These are phyloP conservation scores for Cyclophora albipunctata DNA, from an alignment of 2,888 invertebrate genomes.

Conservation along the genomic window DNA sequence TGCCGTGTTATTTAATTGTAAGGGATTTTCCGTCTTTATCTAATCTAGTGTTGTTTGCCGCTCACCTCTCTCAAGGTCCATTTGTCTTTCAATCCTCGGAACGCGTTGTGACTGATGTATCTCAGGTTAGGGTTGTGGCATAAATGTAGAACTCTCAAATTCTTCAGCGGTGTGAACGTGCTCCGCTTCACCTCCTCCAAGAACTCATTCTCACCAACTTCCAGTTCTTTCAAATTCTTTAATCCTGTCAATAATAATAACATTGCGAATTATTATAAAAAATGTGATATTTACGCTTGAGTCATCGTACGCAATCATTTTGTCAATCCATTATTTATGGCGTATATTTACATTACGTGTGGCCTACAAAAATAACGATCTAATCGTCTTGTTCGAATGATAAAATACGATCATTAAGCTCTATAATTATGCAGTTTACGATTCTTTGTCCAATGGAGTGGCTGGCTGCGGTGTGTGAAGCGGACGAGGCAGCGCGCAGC, in stretches of 20 bases:
- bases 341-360: too few species aligned
- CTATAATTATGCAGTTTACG: too few species aligned
- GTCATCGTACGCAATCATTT: not conserved
- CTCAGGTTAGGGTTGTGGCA: constrained; percentile 70
- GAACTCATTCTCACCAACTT: constrained; percentile 75
- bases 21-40: constrained; percentile 16
- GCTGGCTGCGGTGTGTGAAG: too few species aligned
- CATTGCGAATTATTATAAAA: not conserved
- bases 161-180: constrained; percentile 68
- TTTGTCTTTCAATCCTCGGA: constrained; percentile 62
- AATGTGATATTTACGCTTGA: not conserved
- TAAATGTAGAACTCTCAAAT: constrained; percentile 59
- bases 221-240: constrained; percentile 70
- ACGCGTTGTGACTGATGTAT: constrained; percentile 77
- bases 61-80: constrained; percentile 74
- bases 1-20: constrained; percentile 5
- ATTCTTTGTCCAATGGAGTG: too few species aligned
- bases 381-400: not conserved
- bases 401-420: too few species aligned
- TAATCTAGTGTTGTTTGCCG: constrained; percentile 8
- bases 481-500: too few species aligned
- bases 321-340: not conserved
- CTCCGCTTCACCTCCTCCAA: constrained; percentile 72
- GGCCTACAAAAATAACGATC: too few species aligned
- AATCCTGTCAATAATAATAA: constrained; percentile 49